These are phyloP conservation scores for Bos javanicus DNA, from an alignment of 2,113 vertebrate genomes.

Conservation along the genomic window DNA sequence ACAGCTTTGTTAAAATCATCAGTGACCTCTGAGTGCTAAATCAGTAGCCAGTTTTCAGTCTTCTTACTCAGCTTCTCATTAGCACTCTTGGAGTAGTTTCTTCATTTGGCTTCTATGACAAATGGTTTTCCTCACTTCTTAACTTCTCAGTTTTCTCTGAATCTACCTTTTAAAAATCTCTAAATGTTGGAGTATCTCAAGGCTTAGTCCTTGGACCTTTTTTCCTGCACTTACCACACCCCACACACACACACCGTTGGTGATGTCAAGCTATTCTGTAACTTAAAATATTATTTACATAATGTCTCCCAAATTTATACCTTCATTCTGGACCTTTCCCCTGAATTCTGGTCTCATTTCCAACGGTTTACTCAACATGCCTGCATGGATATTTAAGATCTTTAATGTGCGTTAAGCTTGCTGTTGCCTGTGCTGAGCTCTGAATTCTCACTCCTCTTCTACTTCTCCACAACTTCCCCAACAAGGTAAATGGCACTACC, in stretches of 20 bases:
- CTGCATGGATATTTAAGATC: neutral
- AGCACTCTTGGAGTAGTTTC: neutral
- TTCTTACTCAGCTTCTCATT: neutral
- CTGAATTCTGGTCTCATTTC: neutral
- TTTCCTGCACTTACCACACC: neutral
- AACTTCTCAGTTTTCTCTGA: neutral
- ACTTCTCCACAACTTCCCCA: neutral
- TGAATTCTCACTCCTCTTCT: neutral
- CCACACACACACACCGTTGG: neutral
- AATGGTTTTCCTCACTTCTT: neutral
- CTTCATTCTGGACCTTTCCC: neutral
- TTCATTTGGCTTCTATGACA: neutral
- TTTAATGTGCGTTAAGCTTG: neutral
- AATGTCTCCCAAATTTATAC: neutral
- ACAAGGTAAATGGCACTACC: neutral
- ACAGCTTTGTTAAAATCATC: neutral
- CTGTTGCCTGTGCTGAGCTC: neutral
- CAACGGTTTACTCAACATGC: neutral
- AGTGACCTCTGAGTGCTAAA: neutral
- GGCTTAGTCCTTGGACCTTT: neutral
- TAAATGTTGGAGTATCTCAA: neutral
- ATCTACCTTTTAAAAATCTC: neutral
- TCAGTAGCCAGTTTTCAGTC: neutral
- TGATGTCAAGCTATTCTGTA: neutral
- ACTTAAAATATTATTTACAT: neutral